These are phyloP conservation scores for Scophthalmus maximus DNA, from an alignment of 2,113 vertebrate species.

Conservation along the genomic window DNA sequence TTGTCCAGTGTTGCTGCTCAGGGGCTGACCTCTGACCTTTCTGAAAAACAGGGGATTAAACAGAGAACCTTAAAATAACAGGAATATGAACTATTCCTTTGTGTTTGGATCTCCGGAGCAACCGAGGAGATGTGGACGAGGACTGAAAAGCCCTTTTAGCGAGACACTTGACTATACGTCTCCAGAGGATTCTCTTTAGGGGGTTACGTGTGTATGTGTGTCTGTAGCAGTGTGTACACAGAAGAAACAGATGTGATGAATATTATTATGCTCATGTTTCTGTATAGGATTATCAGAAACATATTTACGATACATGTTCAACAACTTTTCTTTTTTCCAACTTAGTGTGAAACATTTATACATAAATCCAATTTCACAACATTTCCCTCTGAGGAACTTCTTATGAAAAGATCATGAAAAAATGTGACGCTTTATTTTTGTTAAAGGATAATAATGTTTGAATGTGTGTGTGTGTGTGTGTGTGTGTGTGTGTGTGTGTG, in stretches of 20 bases:
- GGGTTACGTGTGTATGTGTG: conserved; percentile 1
- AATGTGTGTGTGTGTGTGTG: conserved; percentile 5
- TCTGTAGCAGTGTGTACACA: not conserved
- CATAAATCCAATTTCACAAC: not conserved
- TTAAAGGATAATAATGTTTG: not conserved
- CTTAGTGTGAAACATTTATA: not conserved
- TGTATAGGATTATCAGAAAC: not conserved
- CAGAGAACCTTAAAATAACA: too few species aligned
- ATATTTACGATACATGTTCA: not conserved
- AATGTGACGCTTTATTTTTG: not conserved
- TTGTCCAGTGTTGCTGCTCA: too few species aligned
- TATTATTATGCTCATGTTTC: not conserved
- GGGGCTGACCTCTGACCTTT: not conserved
- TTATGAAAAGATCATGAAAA: not conserved
- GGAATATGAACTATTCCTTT: not conserved
- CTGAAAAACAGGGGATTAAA: not conserved
- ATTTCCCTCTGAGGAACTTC: not conserved
- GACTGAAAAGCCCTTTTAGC: not conserved
- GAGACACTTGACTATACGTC: not conserved
- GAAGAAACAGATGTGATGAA: not conserved
- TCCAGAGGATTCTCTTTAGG: too few species aligned
- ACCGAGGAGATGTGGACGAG: not conserved
- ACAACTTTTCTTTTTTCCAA: not conserved
- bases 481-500: conserved; percentile 10
- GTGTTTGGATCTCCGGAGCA: not conserved